Percentiles rank a stretch among this genome's conserved stretches.
Evolutionary conservation across 2,888 invertebrate genomes (phyloP).

Genomic region (Eupeodes luniger): DNA sequence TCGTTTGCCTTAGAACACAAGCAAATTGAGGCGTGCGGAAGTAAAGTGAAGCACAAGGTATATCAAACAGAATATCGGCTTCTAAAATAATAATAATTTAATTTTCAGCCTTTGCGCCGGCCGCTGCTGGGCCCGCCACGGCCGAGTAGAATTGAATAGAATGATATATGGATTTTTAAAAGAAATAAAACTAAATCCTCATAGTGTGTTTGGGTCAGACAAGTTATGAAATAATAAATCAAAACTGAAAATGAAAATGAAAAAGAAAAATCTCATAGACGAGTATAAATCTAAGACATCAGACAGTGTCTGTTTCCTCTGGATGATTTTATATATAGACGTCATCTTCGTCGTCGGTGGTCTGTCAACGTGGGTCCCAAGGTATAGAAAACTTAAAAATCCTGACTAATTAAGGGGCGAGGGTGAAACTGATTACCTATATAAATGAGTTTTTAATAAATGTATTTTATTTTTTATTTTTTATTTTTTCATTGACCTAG

Average conservation of each 20-base stretch:
- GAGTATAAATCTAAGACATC: slow-evolving; percentile 29
- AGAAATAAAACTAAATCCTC: slow-evolving; percentile 32
- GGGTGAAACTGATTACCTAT: not conserved
- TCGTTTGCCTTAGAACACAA: slow-evolving; percentile 53
- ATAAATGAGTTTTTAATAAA: slow-evolving; percentile 6
- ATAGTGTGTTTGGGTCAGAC: slow-evolving; percentile 39
- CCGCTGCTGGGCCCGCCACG: too few species aligned
- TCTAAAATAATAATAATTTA: slow-evolving; percentile 16
- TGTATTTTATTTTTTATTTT: slow-evolving; percentile 22
- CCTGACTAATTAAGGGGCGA: slow-evolving; percentile 22
- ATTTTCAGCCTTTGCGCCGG: slow-evolving; percentile 21
- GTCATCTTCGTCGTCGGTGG: too few species aligned
- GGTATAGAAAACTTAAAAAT: not conserved
- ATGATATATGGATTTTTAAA: slow-evolving; percentile 5
- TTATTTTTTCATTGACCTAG: slow-evolving; percentile 34
- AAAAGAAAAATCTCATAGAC: slow-evolving; percentile 19
- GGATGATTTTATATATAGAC: slow-evolving; percentile 13
- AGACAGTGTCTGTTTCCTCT: slow-evolving; percentile 34
- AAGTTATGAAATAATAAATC: slow-evolving; percentile 70
- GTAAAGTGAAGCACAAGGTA: not conserved
- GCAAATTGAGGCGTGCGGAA: not conserved
- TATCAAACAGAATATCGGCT: not conserved
- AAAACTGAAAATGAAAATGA: slow-evolving; percentile 3
- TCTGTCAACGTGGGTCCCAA: not conserved
- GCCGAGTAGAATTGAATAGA: not conserved